These are phyloP conservation scores for Pocillopora damicornis DNA, from an alignment of 64 coral and sea anemone genomes.

Conservation along the genomic window DNA sequence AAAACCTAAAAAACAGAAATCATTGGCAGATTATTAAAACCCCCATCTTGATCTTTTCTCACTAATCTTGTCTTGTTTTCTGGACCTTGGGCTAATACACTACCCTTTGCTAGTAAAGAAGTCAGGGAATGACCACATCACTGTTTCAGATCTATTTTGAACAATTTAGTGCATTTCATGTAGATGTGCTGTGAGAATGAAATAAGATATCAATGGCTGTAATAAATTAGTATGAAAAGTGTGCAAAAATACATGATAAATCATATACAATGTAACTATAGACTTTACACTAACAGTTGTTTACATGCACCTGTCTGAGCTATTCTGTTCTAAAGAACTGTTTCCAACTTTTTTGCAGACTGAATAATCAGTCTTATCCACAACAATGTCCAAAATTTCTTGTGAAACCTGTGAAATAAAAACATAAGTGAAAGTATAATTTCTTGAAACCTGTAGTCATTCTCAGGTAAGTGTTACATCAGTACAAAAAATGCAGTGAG, in stretches of 20 bases:
- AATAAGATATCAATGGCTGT: too few species aligned
- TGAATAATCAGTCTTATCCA: constrained; percentile 9
- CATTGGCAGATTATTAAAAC: too few species aligned
- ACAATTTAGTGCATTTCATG: too few species aligned
- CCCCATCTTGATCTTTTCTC: too few species aligned
- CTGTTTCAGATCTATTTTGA: too few species aligned
- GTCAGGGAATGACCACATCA: too few species aligned
- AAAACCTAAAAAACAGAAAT: background rate
- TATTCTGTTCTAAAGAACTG: background rate
- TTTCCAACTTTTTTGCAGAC: background rate
- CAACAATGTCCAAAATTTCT: constrained; percentile 17
- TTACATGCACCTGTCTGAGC: background rate
- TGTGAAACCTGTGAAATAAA: constrained; percentile 13
- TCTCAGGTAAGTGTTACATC: background rate
- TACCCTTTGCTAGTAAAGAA: too few species aligned
- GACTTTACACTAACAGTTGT: background rate
- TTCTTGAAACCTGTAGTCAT: background rate
- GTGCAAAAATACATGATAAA: background rate
- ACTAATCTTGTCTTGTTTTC: too few species aligned
- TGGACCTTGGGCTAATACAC: too few species aligned
- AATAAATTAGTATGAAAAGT: background rate
- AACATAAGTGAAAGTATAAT: background rate
- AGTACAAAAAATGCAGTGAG: too few species aligned
- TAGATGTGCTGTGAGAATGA: too few species aligned
- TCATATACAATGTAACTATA: background rate